phyloP scores from a whole-genome alignment of 2,113 vertebrate genomes.

The Tragelaphus scriptus region DNA sequence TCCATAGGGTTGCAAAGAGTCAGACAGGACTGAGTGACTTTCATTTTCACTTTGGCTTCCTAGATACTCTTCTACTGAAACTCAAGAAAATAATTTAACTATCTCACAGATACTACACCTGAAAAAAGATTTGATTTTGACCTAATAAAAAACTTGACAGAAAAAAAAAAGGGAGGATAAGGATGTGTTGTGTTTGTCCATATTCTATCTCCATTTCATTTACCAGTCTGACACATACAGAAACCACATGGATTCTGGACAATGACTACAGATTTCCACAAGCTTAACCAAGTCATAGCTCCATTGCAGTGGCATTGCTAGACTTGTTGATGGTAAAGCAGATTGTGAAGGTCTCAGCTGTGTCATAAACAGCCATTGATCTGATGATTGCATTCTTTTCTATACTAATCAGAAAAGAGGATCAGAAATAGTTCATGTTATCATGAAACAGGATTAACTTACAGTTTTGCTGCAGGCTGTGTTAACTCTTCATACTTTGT shows the following conservation, averaged over 20 bases:
- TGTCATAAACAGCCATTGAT: too few species aligned
- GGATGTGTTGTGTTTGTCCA: background rate
- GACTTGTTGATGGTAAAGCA: background rate
- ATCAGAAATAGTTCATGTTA: background rate
- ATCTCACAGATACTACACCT: background rate
- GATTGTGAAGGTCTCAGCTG: background rate
- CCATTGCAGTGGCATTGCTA: background rate
- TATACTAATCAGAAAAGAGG: background rate
- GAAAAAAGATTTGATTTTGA: background rate
- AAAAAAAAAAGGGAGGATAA: background rate
- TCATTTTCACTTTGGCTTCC: background rate
- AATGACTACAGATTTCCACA: background rate
- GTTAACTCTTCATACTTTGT: background rate
- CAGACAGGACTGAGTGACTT: background rate
- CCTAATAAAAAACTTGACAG: background rate
- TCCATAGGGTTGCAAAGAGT: background rate
- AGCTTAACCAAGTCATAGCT: background rate
- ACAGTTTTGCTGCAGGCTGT: background rate
- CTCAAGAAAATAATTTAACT: background rate
- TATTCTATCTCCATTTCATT: background rate
- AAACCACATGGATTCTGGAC: background rate
- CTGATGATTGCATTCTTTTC: background rate
- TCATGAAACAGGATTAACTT: background rate
- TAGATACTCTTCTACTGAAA: background rate
- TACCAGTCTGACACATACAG: background rate